A percentile compares a stretch with the other conserved stretches of the same genome.
Evolutionary conservation across 2,888 invertebrate species (phyloP).

Genomic region (Pseudoips prasinana): DNA sequence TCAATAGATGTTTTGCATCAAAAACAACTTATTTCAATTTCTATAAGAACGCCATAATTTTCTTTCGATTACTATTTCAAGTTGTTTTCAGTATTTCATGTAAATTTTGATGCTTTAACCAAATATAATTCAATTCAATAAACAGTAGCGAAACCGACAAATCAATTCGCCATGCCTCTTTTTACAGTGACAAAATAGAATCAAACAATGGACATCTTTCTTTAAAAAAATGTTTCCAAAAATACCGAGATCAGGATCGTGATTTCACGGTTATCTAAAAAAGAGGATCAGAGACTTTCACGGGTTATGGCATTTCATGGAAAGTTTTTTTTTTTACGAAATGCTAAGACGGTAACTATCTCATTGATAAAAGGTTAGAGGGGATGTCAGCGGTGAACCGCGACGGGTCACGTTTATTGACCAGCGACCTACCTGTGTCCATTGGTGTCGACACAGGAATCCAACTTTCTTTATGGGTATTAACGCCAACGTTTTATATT

Average conservation of each 20-base stretch:
- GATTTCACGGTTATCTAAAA: conserved; percentile 63
- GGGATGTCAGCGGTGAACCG: conserved; percentile 48
- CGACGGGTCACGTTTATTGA: conserved; percentile 65
- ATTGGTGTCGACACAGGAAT: conserved; percentile 15
- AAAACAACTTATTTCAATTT: no score
- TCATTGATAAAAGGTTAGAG: conserved; percentile 55
- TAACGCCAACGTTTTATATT: no score
- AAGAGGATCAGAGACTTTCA: conserved; percentile 29
- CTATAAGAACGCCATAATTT: no score
- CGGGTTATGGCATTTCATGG: conserved; percentile 34
- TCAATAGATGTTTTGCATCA: no score
- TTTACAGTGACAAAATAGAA: conserved; percentile 4
- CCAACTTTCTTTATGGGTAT: no score
- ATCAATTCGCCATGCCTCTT: no score
- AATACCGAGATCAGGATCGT: conserved; percentile 43
- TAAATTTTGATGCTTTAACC: no score
- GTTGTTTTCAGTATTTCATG: no score
- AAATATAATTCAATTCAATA: no score
- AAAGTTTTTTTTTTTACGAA: conserved; percentile 32
- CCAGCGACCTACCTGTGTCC: conserved; percentile 43
- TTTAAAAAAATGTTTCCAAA: conserved; percentile 21
- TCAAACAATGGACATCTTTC: conserved; percentile 14
- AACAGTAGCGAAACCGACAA: no score
- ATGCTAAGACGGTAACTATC: conserved; percentile 38
- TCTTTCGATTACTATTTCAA: no score